Evolutionary conservation across 2,113 vertebrate species (phyloP), one percentile per base, ranked within the genome.

Genomic region (Brachyhypopomus gauderio): DNA sequence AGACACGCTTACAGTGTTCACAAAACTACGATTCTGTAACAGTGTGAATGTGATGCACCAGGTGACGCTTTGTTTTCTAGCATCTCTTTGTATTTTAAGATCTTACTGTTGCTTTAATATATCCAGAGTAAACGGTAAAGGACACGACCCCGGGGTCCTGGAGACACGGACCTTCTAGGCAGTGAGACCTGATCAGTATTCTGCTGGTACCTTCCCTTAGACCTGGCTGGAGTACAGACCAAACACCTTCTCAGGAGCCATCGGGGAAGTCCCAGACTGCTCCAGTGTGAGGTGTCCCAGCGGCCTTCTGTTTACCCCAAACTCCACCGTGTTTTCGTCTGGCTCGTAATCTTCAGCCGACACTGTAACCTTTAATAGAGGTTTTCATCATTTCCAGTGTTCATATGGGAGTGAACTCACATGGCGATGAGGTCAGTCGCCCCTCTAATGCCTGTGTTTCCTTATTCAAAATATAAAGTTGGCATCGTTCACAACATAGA

Each of bases 191-290:
- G 58, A 64, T 69, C 66, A n/a, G 70, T 45, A 27, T 70, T 23
- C 41, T 4, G 23, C 74, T 63, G 71, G 25, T 11, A 3, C 45
- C 45, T 52, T 79, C 71, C 45, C 59, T 48, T 59, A 25, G 63
- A 63, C 80, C 16, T 77, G 55, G 64, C 14, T n/a, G 34, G 23
- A 67, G 41, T 22, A 20, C 52, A n/a, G 55, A 27, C 69, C 52
- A 66, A 66, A 63, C 38, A 79, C 66, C 48, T 78, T 75, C 52
- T 36, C 70, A 34, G 71, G 73, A 66, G 45, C n/a, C 9, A 74
- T 83, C 75, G 73, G 69, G 74, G 70, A 75, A 63, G 34, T 62
- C 75, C 70, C 75, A 63, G 30, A 55, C 45, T 72, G 59, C 58
- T 63, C 36, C 52, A 34, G 19, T 38, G 41, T 52, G 38, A n/a